A percentile compares a stretch with the other conserved stretches of the same genome.
Evolutionary conservation across 1,140 invertebrate species (phyloP).

Genomic region (roundworm (Caenorhabditis elegans)): WBcel235 BX284605.5:8954501-8955000

Average conservation of each 20-base stretch:
- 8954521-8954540: neutral
- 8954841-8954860: neutral
- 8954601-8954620: neutral
- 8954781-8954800: neutral
- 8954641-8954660: neutral
- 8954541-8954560: conserved; percentile 24
- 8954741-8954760: neutral
- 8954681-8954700: conserved; percentile 32
- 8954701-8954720: conserved; percentile 17
- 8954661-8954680: conserved; percentile 38
- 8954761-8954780: neutral
- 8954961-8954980: neutral
- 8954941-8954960: neutral
- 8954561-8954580: conserved; percentile 1
- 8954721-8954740: conserved; percentile 12
- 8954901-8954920: neutral
- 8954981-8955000: neutral
- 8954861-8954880: neutral
- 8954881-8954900: conserved; percentile 16
- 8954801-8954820: neutral
- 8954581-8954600: conserved; percentile 1
- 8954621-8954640: neutral
- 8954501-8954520: neutral
- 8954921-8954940: neutral
- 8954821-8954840: neutral